Percentiles rank a stretch among this genome's conserved stretches.
These are phyloP conservation scores for Drosophila maculinotata DNA, from an alignment of 2,888 invertebrate species.

Conservation along the genomic window DNA sequence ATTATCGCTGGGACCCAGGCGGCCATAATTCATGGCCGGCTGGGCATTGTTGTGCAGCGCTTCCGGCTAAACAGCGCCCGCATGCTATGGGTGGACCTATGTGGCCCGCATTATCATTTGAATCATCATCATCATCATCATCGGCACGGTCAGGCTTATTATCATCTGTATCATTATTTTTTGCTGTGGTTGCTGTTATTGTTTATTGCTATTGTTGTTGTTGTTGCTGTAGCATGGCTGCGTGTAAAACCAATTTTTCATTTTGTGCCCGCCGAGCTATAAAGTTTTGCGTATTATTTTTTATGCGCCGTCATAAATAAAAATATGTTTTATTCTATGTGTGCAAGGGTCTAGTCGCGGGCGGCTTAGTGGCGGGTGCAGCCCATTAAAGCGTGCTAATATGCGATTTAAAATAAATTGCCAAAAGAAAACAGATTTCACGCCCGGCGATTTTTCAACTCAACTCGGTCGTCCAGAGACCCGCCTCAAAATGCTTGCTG, in stretches of 20 bases:
- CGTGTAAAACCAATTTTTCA: conserved; percentile 80
- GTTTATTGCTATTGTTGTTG: conserved; percentile 35
- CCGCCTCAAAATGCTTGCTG: conserved; percentile 9
- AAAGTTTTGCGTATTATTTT: conserved; percentile 77
- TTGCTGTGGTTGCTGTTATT: conserved; percentile 25
- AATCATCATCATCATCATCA: conserved; percentile 22
- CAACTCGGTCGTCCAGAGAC: neutral
- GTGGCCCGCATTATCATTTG: conserved; percentile 33
- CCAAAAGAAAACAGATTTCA: conserved; percentile 61
- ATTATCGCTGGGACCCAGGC: conserved; percentile 43
- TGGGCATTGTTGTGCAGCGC: conserved; percentile 36
- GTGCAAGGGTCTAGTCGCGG: conserved; percentile 47
- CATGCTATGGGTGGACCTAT: conserved; percentile 2
- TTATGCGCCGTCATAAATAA: conserved; percentile 70
- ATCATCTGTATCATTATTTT: conserved; percentile 52
- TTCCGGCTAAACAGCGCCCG: conserved; percentile 12
- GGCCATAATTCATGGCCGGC: conserved; percentile 65
- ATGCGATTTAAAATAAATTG: conserved; percentile 63
- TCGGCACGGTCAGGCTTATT: conserved; percentile 36
- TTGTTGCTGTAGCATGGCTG: conserved; percentile 49
- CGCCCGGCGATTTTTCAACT: conserved; percentile 35
- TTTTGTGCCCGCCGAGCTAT: conserved; percentile 73
- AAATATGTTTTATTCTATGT: conserved; percentile 70
- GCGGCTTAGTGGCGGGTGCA: conserved; percentile 5
- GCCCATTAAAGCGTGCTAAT: conserved; percentile 68